Base-by-base conservation (phyloP, 2,888 invertebrate species). In the Diaphora mendica region DNA sequence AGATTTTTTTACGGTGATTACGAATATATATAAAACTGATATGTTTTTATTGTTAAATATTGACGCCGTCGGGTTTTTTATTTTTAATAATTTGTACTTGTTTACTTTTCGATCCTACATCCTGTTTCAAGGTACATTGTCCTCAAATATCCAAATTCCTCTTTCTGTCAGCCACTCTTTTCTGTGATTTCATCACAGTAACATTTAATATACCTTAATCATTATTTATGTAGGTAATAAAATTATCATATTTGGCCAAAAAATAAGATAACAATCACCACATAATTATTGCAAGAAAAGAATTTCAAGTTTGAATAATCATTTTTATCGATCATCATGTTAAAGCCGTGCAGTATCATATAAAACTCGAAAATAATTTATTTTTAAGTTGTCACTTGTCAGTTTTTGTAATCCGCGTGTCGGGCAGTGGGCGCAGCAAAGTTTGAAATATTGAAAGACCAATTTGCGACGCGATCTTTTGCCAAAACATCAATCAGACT, bases 401-500 rank as follows among this genome's bases (percentile, higher is more conserved):
- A 83, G 68, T 75, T 79, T 79, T 81, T 74, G 65, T 85, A 83
- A 83, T 85, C 74, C 79, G 68, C 73, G 69, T 72, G 79, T 80
- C 77, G 67, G 55, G 66, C 75, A 70, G 71, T 76, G 74, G 72
- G 15, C 72, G 73, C 79, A 68, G 77, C 75, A 75, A 76, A 79
- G 68, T 74, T 75, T 35, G 64, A 74, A 71, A 67, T 74, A 79
- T 78, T 70, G 59, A 85, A 85, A 83, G 72, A 74, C 74, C 85
- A 83, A 83, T 83, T 85, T 85, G 84, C 75, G 33, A 35, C 66
- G 72, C 55, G 64, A 66, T 73, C 62, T 26, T 73, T 82, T 83
- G 85, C 87, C 85, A 87, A 84, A 77, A 84, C 81, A 85, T 87
- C 86, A 81, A 78, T 86, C 87, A 87, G 66, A 66, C 55, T 82